phyloP scores from a whole-genome alignment of 2,888 invertebrate genomes.

The Nemotelus nigrinus region DNA sequence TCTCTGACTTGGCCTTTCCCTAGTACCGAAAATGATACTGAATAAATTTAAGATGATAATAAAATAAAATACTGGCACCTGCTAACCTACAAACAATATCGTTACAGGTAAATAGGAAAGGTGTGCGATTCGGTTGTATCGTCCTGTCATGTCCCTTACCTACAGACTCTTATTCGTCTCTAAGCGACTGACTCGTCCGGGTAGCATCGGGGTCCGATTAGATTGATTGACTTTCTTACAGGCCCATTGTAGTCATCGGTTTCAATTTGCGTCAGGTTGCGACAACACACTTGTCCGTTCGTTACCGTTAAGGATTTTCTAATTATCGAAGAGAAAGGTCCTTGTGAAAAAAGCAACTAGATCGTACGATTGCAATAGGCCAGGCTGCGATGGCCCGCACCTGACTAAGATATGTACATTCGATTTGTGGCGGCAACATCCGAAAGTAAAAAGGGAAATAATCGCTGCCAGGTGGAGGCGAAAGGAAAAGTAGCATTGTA shows the following conservation, averaged over 20 bases:
- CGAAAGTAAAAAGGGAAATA: neutral
- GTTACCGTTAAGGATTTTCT: slow-evolving; percentile 43
- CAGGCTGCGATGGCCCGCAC: slow-evolving; percentile 12
- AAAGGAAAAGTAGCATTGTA: neutral
- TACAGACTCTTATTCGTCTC: too few relatives aligned
- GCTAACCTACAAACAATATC: slow-evolving; percentile 40
- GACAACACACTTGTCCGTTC: slow-evolving; percentile 35
- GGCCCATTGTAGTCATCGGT: slow-evolving; percentile 23
- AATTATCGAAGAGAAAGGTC: slow-evolving; percentile 37
- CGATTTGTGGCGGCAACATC: slow-evolving; percentile 25
- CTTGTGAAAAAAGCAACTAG: slow-evolving; percentile 21
- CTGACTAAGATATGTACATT: slow-evolving; percentile 35
- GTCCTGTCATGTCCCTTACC: neutral
- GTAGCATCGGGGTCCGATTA: neutral
- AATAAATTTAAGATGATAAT: slow-evolving; percentile 46
- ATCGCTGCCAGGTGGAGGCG: slow-evolving; percentile 27
- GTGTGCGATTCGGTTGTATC: neutral
- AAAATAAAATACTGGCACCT: slow-evolving; percentile 46
- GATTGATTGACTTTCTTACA: slow-evolving; percentile 42
- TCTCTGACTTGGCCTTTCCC: slow-evolving; percentile 22
- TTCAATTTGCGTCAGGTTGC: slow-evolving; percentile 43
- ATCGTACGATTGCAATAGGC: neutral
- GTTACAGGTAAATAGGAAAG: slow-evolving; percentile 32
- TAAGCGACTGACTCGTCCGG: too few relatives aligned
- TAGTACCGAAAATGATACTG: slow-evolving; percentile 40